These are phyloP conservation scores for Haliclystus octoradiatus DNA, from an alignment of 30 jellyfish, hydroid and myxozoan genomes.

Conservation along the genomic window DNA sequence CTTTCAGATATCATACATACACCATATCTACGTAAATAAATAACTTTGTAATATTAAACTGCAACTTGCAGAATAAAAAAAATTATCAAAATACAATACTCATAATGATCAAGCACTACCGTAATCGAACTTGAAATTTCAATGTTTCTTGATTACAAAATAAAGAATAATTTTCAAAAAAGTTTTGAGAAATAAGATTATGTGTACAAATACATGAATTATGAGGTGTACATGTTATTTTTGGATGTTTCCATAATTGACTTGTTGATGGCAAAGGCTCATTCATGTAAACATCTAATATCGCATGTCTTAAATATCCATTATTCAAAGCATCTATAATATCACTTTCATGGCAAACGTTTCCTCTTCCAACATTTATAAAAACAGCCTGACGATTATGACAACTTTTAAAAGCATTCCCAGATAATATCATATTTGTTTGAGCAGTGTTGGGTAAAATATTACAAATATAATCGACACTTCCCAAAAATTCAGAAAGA, in stretches of 20 bases:
- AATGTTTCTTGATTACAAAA: too few relatives aligned
- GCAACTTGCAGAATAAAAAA: too few relatives aligned
- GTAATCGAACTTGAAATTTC: too few relatives aligned
- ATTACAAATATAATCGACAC: constrained; percentile 63
- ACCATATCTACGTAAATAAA: too few relatives aligned
- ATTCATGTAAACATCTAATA: constrained; percentile 60
- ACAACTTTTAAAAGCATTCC: constrained; percentile 54
- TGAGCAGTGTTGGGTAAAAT: constrained; percentile 61
- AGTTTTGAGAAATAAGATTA: not conserved
- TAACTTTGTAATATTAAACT: too few relatives aligned
- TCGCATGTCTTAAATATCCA: constrained; percentile 59
- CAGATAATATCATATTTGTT: constrained; percentile 33
- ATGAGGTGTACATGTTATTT: constrained; percentile 68
- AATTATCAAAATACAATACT: too few relatives aligned
- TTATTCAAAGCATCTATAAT: constrained; percentile 45
- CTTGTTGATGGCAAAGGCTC: constrained; percentile 71
- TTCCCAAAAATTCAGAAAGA: constrained; percentile 35
- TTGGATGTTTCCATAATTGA: constrained; percentile 42
- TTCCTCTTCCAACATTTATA: constrained; percentile 78
- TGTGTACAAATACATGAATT: constrained; percentile 35
- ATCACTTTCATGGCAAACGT: constrained; percentile 42
- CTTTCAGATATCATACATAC: too few relatives aligned
- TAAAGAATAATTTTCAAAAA: too few relatives aligned
- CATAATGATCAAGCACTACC: too few relatives aligned
- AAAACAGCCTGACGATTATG: constrained; percentile 44